Evolutionary conservation across 2,113 vertebrate species (phyloP).

Genomic region (Uropsilus gracilis): DNA sequence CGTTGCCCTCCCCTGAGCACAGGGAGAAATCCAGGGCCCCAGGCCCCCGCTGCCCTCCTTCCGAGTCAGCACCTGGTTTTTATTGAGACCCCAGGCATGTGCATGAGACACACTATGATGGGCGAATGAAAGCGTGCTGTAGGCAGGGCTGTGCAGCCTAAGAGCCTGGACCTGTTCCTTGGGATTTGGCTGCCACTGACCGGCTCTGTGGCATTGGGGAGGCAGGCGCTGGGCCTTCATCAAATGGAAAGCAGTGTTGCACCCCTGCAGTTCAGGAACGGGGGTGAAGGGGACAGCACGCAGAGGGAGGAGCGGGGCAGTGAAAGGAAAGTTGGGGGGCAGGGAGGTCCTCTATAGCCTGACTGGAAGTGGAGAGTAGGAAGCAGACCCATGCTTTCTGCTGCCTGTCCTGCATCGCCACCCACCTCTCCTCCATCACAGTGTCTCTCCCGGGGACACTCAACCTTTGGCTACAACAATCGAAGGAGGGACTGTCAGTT

Average conservation of each 20-base stretch:
- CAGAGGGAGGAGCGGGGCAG: not conserved
- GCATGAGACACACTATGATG: not conserved
- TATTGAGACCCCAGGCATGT: not conserved
- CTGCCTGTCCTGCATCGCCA: not conserved
- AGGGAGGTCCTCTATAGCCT: not conserved
- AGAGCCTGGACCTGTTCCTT: too few relatives aligned
- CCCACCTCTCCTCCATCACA: not conserved
- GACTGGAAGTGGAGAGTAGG: not conserved
- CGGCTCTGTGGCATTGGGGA: not conserved
- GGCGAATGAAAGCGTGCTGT: not conserved
- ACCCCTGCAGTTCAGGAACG: accelerated
- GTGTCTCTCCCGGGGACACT: not conserved
- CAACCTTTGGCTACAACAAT: too few relatives aligned
- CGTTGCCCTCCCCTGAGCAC: too few relatives aligned
- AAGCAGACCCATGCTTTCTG: not conserved
- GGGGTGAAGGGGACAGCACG: not conserved
- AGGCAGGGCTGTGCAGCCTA: too few relatives aligned
- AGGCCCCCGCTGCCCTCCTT: not conserved
- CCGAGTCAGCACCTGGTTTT: not conserved
- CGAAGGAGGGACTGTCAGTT: not conserved
- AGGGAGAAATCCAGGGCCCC: not conserved
- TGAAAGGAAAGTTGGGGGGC: not conserved
- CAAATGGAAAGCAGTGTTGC: not conserved
- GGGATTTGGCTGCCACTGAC: not conserved
- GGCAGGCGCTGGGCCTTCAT: not conserved